Conservation (phyloP, 2,113 vertebrate species). For the Cacatua alba region DNA sequence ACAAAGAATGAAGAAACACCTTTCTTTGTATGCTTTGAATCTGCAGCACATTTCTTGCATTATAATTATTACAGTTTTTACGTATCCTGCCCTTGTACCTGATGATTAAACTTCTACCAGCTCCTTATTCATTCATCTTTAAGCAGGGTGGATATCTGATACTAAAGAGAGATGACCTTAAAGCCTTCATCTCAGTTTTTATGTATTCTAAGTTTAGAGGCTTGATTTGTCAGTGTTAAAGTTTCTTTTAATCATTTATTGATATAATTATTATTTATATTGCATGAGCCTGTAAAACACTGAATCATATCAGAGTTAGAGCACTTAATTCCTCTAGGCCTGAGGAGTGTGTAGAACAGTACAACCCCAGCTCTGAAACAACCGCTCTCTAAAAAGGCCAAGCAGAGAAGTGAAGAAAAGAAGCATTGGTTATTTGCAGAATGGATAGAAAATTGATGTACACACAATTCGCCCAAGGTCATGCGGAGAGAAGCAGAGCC, state of each 20-base stretch:
- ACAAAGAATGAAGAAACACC: not conserved
- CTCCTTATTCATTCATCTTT: not conserved
- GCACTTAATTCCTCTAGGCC: not conserved
- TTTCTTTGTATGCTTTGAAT: not conserved
- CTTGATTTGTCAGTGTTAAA: not conserved
- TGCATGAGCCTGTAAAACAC: not conserved
- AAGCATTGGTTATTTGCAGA: not conserved
- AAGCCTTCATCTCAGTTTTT: not conserved
- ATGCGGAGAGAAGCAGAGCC: not conserved
- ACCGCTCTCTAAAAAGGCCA: not conserved
- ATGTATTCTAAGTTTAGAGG: not conserved
- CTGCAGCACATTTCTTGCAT: not conserved
- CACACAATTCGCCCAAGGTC: not conserved
- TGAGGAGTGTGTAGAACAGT: not conserved
- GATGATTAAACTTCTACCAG: not conserved
- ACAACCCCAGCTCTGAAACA: not conserved
- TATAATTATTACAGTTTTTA: not conserved
- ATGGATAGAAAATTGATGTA: not conserved
- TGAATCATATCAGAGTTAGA: not conserved
- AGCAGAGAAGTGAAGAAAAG: not conserved
- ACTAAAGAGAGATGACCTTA: not conserved
- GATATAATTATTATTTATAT: not conserved
- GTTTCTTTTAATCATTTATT: not conserved
- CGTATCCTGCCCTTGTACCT: not conserved
- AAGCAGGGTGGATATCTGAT: not conserved